Evolutionary conservation across 2,797 vertebrate species (phyloP), one percentile per base, ranked within the genome.

Genomic region (Myotis planiceps): DNA sequence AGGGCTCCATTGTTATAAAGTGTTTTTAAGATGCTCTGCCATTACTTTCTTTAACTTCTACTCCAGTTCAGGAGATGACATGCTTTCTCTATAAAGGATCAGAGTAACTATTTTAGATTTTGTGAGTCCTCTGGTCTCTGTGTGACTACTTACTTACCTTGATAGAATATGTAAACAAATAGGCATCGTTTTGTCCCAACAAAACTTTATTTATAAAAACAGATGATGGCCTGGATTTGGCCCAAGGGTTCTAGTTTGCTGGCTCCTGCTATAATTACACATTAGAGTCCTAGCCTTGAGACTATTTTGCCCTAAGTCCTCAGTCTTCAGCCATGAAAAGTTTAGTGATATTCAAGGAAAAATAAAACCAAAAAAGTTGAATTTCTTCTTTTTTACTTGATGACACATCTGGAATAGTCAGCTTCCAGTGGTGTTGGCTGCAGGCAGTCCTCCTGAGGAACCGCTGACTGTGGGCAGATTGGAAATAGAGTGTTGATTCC

Each of bases 171-270:
- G 13, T 71, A 53, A 93, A 74, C 13, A 85, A 29, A 79, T 78
- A 32, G 14, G 29, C 49, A 49, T 39, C 15, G 19, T 42, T 89
- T 76, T 84, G 63, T 78, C 29, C 42, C 65, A 53, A 65, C 71
- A 78, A 93, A 85, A 34, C 42, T 53, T 53, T 85, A 90, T 90
- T 83, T 60, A 83, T 68, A 78, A 69, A 69, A 75, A 86, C 37
- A 72, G 29, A 37, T 21, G 42, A 42, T 72, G 13, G 63, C 18
- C 51, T 79, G 45, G 29, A 71, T 71, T 90, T 79, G 45, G 23
- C 23, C 76, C 37, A 51, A 37, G 19, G 21, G 27, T 63, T 49
- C 27, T 63, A 37, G n/a, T 45, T 84, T 71, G 32, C 45, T 21
- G 9, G 53, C 29, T 85, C 34, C 72, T 94, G 23, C 34, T 25